phyloP scores from a whole-genome alignment of 2,113 vertebrate species.

The Kobus ellipsiprymnus region DNA sequence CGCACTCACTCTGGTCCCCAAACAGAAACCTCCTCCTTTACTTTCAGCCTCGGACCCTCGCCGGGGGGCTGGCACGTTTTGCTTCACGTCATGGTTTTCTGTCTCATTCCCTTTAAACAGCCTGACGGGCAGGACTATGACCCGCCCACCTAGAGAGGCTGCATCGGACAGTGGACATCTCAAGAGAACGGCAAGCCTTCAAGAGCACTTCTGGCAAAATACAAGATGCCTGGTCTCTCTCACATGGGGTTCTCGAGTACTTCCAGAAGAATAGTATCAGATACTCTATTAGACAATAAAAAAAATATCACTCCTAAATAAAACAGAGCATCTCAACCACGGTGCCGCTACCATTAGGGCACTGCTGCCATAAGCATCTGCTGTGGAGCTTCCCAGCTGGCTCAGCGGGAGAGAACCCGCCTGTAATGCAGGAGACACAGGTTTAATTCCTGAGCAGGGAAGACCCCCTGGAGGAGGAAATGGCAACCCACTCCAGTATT shows the following conservation, averaged over 20 bases:
- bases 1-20: background rate
- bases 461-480: background rate
- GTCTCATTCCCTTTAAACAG: background rate
- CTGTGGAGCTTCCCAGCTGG: background rate
- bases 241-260: background rate
- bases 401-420: background rate
- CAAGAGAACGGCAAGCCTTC: background rate
- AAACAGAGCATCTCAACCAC: background rate
- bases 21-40: background rate
- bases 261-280: background rate
- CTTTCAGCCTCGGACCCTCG: background rate
- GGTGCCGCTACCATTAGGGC: background rate
- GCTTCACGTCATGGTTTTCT: background rate
- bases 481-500: background rate
- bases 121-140: background rate
- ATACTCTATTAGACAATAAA: background rate
- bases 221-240: background rate
- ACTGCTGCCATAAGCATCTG: background rate
- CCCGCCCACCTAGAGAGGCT: background rate
- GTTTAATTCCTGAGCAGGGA: background rate
- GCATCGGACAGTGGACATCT: background rate
- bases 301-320: background rate
- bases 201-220: background rate
- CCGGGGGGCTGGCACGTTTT: background rate
- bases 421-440: background rate